Evolutionary conservation across 2,113 vertebrate species (phyloP), one percentile per base, ranked within the genome.

Genomic region (Seriola aureovittata): DNA sequence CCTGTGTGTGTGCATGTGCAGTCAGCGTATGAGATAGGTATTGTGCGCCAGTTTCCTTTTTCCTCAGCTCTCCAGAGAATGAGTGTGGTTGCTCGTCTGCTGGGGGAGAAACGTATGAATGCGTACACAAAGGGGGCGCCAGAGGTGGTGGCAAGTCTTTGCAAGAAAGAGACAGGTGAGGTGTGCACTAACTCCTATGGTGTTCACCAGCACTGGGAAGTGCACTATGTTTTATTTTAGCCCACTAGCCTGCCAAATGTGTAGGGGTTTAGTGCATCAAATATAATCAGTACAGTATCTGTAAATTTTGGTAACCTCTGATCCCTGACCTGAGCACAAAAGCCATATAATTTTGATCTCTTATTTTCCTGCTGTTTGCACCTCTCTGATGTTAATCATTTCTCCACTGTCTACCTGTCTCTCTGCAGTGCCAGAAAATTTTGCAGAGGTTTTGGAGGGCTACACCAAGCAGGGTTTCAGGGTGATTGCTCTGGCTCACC

Each of bases 1-100:
- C 74, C 13, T 66, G 52, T 68, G 5, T 34, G 16, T 66, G 63
- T 75, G 42, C 25, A n/a, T 79, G 25, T 69, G 65, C 91, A 99
- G 98, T 93, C 95, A 2, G 84, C 93, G 65, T 97, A 99, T 71
- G 98, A 99, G 89, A 99, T 99, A 14, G 98, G 98, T 86, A 98
- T 99, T 0, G 97, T 99, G 71, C 96, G 97, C 4, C 98, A 99
- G 95, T 99, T 99, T 85, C 98, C 98, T 0, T 99, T 99, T 92
- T 99, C 98, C 42, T 99, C 98, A 4, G 96, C 95, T 10, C 71
- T 97, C 82, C 98, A 99, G 90, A 96, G 98, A 65, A 99, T 98
- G 98, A 96, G 96, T 75, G 97, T 99, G 13, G 96, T 99, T 55
- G 95, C 96, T 0, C 96, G 97, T 81, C 93, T 96, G 57, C 94